Evolutionary conservation across 2,113 vertebrate genomes (phyloP).

Genomic region (Heteronetta atricapilla): DNA sequence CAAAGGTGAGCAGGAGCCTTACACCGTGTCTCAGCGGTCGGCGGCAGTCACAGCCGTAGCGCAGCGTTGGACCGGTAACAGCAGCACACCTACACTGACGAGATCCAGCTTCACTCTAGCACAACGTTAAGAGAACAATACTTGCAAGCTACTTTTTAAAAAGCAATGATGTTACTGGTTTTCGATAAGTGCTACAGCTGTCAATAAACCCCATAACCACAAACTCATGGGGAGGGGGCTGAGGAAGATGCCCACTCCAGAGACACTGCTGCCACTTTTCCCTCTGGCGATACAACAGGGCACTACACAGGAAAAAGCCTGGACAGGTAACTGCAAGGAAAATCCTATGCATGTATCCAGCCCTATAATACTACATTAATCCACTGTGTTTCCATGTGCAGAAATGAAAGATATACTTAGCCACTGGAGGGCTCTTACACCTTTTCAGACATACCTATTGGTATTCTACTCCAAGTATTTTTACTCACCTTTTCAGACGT

Average conservation of each 20-base stretch:
- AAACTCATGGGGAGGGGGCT: not conserved
- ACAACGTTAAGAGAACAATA: not conserved
- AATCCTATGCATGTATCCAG: not conserved
- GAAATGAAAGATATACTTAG: not conserved
- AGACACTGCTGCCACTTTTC: not conserved
- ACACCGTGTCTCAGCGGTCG: not conserved
- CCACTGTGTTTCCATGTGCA: not conserved
- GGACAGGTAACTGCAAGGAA: not conserved
- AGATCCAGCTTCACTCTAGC: not conserved
- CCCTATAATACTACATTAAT: not conserved
- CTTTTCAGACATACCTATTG: not conserved
- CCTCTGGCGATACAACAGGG: not conserved
- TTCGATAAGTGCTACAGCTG: not conserved
- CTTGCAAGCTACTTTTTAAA: not conserved
- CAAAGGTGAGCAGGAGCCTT: not conserved
- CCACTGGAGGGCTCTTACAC: constrained; percentile 23
- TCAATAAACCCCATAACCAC: not conserved
- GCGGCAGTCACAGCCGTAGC: not conserved
- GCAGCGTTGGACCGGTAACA: not conserved
- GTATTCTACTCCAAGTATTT: not conserved
- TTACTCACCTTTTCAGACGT: not conserved
- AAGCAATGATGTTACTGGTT: not conserved
- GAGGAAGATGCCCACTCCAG: not conserved
- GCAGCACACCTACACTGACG: not conserved
- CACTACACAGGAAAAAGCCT: not conserved